Base-by-base conservation (phyloP, 64 coral and sea anemone genomes). In the Stylophora pistillata region DNA sequence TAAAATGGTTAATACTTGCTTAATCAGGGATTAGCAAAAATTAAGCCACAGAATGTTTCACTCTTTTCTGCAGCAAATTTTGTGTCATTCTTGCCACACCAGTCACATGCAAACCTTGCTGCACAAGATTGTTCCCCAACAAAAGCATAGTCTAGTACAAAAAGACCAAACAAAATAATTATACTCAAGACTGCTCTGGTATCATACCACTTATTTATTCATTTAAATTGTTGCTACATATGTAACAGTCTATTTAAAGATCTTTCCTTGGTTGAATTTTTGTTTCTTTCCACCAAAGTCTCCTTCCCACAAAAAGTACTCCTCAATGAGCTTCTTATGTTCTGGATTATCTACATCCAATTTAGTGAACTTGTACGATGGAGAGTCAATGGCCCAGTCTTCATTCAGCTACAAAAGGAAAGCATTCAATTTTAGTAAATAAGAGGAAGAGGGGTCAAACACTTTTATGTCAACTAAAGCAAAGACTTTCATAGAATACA, bases 341-440 rank as follows among this genome's bases (percentile, higher is more conserved):
- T 89, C 91, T 5, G 87, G 79, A 25, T 90, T 87, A 34, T 95
- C 93, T 54, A 85, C 90, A 25, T 99, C 78, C 47, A 99, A 78
- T 68, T 93, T 95, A 20, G 60, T 88, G 56, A 90, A 95, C 27
- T 77, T 77, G 76, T 99, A 99, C 4, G 90, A 91, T 2, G 88
- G 88, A 11, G 97, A 57, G 69, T 99, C 97, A 17, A 93, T 58
- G 11, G 90, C 66, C 88, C 90, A 93, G 72, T 88, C 71, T 0
- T 93, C 90, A 54, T 72, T 77, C 20, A 99, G 75, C 96, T 95
- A 55, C 17, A 95, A 88, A 58, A 15, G 10, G 57, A 37, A 69
- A 85, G 23, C n/a, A 34, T 55, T 37, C 15, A 73, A 53, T 28
- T 62, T 9, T 15, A 65, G 15, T 60, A 15, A 59, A 82, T 28